Evolutionary conservation across 2,113 vertebrate genomes (phyloP).

Genomic region (Thermophis baileyi): DNA sequence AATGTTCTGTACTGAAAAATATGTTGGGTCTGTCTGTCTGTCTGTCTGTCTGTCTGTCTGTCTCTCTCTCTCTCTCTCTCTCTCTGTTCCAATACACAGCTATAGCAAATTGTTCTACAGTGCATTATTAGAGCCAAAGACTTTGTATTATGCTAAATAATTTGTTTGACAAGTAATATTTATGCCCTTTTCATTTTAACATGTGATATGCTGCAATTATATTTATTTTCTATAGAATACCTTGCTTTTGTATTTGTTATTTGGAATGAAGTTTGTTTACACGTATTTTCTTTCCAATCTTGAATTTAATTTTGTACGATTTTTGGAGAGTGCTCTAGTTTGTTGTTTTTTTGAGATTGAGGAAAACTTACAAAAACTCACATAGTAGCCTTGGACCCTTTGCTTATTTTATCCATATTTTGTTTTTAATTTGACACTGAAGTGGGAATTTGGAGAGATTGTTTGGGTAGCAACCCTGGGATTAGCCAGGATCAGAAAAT

Average conservation of each 20-base stretch:
- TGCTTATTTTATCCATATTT: background rate
- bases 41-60: rapidly evolving
- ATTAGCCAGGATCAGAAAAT: constrained; percentile 53
- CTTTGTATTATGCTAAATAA: background rate
- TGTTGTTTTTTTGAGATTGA: background rate
- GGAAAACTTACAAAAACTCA: background rate
- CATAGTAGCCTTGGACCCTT: constrained; percentile 1
- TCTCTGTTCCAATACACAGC: background rate
- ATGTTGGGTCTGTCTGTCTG: background rate
- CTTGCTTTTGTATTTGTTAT: background rate
- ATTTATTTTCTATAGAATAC: background rate
- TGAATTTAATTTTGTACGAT: background rate
- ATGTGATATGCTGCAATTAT: background rate
- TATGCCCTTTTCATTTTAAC: background rate
- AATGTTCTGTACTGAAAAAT: background rate
- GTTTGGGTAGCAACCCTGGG: constrained; percentile 10
- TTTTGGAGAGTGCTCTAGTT: background rate
- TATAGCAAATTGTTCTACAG: background rate
- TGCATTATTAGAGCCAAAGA: background rate
- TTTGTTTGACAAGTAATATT: background rate
- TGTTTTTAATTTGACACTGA: constrained; percentile 33
- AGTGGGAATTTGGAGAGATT: constrained; percentile 33
- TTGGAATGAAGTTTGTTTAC: background rate
- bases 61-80: no score
- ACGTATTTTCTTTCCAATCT: background rate